Conservation (phyloP, 2,113 vertebrate species). For the Felis chaus region DNA sequence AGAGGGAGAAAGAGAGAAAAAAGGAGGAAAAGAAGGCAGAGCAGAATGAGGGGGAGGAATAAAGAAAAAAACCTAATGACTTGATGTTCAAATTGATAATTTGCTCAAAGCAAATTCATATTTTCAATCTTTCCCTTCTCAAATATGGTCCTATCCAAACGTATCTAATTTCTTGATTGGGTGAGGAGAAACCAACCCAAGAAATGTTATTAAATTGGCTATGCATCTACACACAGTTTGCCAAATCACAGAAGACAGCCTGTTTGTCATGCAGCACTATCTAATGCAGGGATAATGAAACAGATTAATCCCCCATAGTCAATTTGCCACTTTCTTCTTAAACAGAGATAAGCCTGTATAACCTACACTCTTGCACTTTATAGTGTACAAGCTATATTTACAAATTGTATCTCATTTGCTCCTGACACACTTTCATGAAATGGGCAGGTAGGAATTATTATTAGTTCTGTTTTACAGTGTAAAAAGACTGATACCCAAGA, state of each 20-base stretch:
- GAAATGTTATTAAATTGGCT: constrained; percentile 43
- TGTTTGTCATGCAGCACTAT: neutral
- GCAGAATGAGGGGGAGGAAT: neutral
- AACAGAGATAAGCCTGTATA: constrained; percentile 21
- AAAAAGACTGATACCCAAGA: neutral
- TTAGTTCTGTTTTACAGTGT: neutral
- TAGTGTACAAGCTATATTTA: neutral
- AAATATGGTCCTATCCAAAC: constrained; percentile 3
- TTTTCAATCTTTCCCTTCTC: constrained; percentile 1
- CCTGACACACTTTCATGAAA: neutral
- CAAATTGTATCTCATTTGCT: neutral
- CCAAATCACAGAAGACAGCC: constrained; percentile 40
- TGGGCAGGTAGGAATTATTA: neutral
- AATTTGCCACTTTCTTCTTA: constrained; percentile 39
- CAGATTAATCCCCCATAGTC: neutral
- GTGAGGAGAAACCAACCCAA: constrained; percentile 41
- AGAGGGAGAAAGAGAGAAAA: neutral
- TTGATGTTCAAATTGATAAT: constrained; percentile 2
- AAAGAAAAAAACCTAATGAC: neutral
- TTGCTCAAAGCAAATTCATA: neutral
- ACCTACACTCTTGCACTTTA: neutral
- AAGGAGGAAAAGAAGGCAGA: neutral
- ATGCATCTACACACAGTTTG: neutral
- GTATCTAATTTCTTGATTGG: constrained; percentile 42
- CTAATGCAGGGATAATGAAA: constrained; percentile 17